Percentiles rank a stretch among this genome's conserved stretches.
These are phyloP conservation scores for Amphipyra tragopoginis DNA, from an alignment of 2,888 invertebrate species.

Conservation along the genomic window DNA sequence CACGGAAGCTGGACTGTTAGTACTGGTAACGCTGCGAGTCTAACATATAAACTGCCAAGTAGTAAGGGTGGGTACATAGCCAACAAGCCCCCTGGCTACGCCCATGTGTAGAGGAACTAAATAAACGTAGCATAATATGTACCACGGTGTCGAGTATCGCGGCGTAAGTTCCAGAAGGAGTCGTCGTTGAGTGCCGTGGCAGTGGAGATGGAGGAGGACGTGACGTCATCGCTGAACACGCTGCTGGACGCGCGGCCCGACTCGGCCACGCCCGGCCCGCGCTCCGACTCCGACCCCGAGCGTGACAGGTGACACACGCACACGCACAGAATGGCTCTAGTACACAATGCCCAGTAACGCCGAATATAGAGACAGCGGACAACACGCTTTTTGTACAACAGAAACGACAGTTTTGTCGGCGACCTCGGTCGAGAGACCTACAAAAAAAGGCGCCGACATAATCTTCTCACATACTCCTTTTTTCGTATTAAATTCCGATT, in stretches of 20 bases:
- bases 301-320: conserved; percentile 75
- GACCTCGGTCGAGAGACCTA: too few relatives aligned
- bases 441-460: too few relatives aligned
- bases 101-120: background rate
- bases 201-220: conserved; percentile 97
- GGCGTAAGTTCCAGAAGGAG: conserved; percentile 91
- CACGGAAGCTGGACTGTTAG: too few relatives aligned
- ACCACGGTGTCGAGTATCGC: conserved; percentile 49
- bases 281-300: conserved; percentile 77
- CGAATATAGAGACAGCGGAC: background rate
- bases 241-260: conserved; percentile 94
- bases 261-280: conserved; percentile 83
- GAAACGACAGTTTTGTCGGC: background rate
- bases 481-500: too few relatives aligned
- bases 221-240: conserved; percentile 97
- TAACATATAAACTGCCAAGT: too few relatives aligned
- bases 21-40: too few relatives aligned
- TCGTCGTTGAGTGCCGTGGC: conserved; percentile 95
- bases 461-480: too few relatives aligned
- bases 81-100: too few relatives aligned
- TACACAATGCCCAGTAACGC: too few relatives aligned
- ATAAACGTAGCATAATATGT: background rate
- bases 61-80: too few relatives aligned
- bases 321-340: conserved; percentile 3
- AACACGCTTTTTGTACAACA: background rate